Evolutionary conservation across 2,113 vertebrate species (phyloP).

Genomic region (Myxocyprinus asiaticus): DNA sequence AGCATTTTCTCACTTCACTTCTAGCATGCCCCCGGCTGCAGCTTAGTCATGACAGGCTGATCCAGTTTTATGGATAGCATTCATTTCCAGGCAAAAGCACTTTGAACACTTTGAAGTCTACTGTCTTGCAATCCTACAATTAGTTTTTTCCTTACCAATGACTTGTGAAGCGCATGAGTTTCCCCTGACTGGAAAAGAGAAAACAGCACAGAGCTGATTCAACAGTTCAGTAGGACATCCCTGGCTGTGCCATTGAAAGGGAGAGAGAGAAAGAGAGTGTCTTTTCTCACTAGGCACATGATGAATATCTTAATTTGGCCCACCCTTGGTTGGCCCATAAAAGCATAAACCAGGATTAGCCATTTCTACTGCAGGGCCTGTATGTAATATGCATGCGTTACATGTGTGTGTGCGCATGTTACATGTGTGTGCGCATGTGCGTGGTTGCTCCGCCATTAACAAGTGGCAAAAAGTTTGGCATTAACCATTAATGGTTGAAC

Average conservation of each 20-base stretch:
- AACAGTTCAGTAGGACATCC: conserved; percentile 52
- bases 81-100: conserved; percentile 67
- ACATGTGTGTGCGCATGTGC: background rate
- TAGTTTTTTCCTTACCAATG: conserved; percentile 38
- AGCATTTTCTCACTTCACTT: background rate
- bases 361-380: conserved; percentile 54
- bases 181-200: conserved; percentile 61
- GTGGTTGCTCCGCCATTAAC: background rate
- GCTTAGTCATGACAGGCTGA: conserved; percentile 31
- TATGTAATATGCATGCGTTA: background rate
- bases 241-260: conserved; percentile 41
- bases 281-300: conserved; percentile 44
- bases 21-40: background rate
- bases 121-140: conserved; percentile 15
- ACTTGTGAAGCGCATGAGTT: conserved; percentile 67
- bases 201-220: conserved; percentile 55
- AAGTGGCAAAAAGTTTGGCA: conserved; percentile 54
- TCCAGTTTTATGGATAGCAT: conserved; percentile 51
- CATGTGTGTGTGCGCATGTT: background rate
- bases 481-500: conserved; percentile 77
- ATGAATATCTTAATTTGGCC: conserved; percentile 43
- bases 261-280: conserved; percentile 36
- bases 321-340: conserved; percentile 59
- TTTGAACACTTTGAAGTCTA: conserved; percentile 47
- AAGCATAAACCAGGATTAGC: conserved; percentile 64